phyloP scores from a whole-genome alignment of 2,888 invertebrate species.

The Antheraea assamensis region DNA sequence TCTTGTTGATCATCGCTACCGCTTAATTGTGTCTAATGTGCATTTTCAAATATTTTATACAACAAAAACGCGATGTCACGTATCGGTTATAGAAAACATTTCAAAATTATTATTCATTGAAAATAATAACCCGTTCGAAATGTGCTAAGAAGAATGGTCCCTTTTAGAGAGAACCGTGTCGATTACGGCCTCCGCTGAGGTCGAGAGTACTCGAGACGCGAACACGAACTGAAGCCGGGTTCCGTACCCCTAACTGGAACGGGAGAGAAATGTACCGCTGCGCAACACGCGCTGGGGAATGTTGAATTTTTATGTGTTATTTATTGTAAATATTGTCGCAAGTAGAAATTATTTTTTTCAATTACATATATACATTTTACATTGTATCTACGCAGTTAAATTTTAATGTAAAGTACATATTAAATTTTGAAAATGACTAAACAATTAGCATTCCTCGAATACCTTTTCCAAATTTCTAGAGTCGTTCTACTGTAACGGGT shows the following conservation, averaged over 20 bases:
- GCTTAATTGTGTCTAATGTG: background rate
- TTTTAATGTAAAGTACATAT: background rate
- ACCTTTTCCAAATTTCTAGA: background rate
- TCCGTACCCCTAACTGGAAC: conserved; percentile 42
- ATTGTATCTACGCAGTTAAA: background rate
- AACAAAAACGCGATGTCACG: conserved; percentile 2
- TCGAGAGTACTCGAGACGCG: conserved; percentile 67
- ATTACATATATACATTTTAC: background rate
- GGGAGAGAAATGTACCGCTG: conserved; percentile 60
- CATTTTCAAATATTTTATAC: conserved; percentile 24
- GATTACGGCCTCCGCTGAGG: conserved; percentile 52
- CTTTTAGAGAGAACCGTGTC: conserved; percentile 45
- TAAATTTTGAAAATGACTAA: background rate
- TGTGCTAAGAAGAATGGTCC: conserved; percentile 22
- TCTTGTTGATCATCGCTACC: conserved; percentile 72
- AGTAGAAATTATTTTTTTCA: background rate
- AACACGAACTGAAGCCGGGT: conserved; percentile 59
- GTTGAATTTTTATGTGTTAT: conserved; percentile 54
- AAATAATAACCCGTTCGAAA: conserved; percentile 23
- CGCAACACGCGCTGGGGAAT: conserved; percentile 59
- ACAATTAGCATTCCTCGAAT: background rate
- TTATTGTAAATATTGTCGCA: conserved; percentile 25
- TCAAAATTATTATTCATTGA: conserved; percentile 13
- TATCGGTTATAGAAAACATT: background rate
- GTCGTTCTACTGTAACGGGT: background rate